Evolutionary conservation across 1,140 invertebrate species (phyloP).

Genomic region (Trypoxylus dichotomus): DNA sequence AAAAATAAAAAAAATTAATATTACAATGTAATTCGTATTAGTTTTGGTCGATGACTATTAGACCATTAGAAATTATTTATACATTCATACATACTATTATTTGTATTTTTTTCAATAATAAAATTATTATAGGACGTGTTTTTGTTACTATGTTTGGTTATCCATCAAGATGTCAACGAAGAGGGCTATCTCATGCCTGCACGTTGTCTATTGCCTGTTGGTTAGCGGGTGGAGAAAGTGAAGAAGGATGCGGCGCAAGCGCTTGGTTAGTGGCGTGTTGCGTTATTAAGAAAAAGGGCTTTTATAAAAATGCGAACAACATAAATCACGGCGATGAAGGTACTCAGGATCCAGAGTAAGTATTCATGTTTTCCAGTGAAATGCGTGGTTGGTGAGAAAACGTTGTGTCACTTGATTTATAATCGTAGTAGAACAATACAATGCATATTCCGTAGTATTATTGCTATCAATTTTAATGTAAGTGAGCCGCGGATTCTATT

Average conservation of each 20-base stretch:
- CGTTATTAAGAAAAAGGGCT: constrained; percentile 47
- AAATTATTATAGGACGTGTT: constrained; percentile 51
- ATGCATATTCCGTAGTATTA: too few species aligned
- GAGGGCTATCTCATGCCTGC: constrained; percentile 61
- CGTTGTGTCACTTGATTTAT: too few species aligned
- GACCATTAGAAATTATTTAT: too few species aligned
- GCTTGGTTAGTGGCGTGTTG: constrained; percentile 72
- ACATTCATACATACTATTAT: background rate
- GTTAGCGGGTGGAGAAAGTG: constrained; percentile 65
- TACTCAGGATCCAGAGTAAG: background rate
- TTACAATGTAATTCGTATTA: background rate
- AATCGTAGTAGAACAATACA: too few species aligned
- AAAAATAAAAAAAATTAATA: too few species aligned
- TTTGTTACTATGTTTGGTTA: constrained; percentile 64
- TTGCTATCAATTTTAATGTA: too few species aligned
- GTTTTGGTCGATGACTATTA: background rate
- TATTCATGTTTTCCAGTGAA: background rate
- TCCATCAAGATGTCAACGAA: constrained; percentile 61
- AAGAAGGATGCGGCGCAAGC: constrained; percentile 64
- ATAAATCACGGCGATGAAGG: background rate
- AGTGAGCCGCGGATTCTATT: too few species aligned
- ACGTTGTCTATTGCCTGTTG: constrained; percentile 72
- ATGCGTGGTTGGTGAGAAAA: too few species aligned
- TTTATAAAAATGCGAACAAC: background rate
- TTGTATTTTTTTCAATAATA: background rate